Evolutionary conservation across 1,140 invertebrate species (phyloP).

Genomic region (Venturia canescens): DNA sequence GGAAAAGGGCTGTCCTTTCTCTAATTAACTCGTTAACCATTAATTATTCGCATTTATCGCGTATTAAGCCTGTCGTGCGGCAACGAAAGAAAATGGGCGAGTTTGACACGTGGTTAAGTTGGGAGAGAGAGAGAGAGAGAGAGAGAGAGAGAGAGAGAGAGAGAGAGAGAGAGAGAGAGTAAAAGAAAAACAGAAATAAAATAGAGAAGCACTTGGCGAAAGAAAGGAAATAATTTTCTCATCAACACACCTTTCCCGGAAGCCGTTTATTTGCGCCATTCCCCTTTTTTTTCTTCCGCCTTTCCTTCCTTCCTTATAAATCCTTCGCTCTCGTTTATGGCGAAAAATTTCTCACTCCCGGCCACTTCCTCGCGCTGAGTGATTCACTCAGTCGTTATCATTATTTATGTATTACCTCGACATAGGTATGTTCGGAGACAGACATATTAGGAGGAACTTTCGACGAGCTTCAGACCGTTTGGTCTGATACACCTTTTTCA

Average conservation of each 20-base stretch:
- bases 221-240: constrained; percentile 31
- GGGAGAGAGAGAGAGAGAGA: background rate
- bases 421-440: background rate
- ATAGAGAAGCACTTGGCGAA: constrained; percentile 1
- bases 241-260: background rate
- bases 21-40: constrained; percentile 9
- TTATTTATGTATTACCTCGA: constrained; percentile 72
- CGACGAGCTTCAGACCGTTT: constrained; percentile 28
- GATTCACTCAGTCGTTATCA: constrained; percentile 55
- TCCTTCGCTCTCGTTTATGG: background rate
- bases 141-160: background rate
- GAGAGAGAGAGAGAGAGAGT: background rate
- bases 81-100: background rate
- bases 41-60: constrained; percentile 26
- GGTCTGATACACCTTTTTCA: constrained; percentile 17
- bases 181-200: background rate
- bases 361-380: constrained; percentile 32
- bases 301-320: constrained; percentile 29
- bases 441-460: constrained; percentile 37
- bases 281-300: constrained; percentile 45
- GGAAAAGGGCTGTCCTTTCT: background rate
- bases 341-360: background rate
- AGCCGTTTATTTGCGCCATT: constrained; percentile 24
- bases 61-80: background rate
- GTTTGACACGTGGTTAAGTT: background rate